phyloP scores from a whole-genome alignment of 2,797 vertebrate species.

The Galago senegalensis region DNA sequence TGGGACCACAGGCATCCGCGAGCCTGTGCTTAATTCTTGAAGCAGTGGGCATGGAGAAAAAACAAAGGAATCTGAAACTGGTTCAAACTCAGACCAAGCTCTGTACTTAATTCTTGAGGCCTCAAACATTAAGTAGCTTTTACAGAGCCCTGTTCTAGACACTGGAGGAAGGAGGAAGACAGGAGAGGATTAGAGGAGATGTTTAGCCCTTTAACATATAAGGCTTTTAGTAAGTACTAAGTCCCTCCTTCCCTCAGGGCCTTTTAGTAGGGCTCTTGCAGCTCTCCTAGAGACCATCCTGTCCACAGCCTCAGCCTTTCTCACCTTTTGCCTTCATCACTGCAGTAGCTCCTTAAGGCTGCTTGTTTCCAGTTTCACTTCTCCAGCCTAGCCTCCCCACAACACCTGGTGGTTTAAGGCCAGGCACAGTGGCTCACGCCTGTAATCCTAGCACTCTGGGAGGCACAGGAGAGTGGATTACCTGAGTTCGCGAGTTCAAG shows the following conservation, averaged over 20 bases:
- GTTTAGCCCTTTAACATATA: background rate
- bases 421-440: too few relatives aligned
- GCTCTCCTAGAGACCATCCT: background rate
- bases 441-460: too few relatives aligned
- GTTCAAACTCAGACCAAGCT: too few relatives aligned
- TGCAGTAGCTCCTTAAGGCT: background rate
- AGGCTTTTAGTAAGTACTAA: background rate
- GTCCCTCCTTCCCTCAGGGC: background rate
- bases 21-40: background rate
- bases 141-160: background rate
- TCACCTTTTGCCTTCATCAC: background rate
- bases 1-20: too few relatives aligned
- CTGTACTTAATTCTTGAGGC: constrained; percentile 38
- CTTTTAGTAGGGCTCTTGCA: background rate
- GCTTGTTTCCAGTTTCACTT: background rate
- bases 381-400: background rate
- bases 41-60: background rate
- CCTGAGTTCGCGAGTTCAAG: too few relatives aligned
- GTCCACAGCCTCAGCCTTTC: background rate
- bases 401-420: background rate
- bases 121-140: background rate
- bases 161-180: background rate
- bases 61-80: too few relatives aligned
- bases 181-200: background rate
- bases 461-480: too few relatives aligned